phyloP scores from a whole-genome alignment of 1,140 invertebrate genomes.

The Leucophenga varia region DNA sequence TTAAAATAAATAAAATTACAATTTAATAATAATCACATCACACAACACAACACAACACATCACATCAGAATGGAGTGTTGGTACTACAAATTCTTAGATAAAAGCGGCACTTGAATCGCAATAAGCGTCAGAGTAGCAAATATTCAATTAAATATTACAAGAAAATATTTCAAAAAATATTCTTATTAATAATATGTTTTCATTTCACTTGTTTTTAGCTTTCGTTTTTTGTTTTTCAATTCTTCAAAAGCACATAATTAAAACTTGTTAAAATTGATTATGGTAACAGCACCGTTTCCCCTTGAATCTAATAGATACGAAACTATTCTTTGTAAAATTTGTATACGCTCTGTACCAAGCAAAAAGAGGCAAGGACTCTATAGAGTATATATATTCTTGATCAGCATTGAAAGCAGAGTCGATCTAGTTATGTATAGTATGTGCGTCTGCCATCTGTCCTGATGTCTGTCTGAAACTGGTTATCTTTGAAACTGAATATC shows the following conservation, averaged over 20 bases:
- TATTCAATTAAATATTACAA: constrained; percentile 52
- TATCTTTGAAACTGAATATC: too few species aligned
- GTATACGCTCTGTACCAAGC: too few species aligned
- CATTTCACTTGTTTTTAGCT: constrained; percentile 19
- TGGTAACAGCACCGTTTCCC: too few species aligned
- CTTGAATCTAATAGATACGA: too few species aligned
- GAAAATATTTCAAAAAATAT: constrained; percentile 48
- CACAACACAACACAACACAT: background rate
- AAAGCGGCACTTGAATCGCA: constrained; percentile 39
- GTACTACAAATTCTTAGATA: background rate
- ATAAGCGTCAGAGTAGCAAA: constrained; percentile 44
- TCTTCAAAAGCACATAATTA: constrained; percentile 40
- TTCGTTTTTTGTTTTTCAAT: background rate
- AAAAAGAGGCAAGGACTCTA: too few species aligned
- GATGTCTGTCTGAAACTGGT: too few species aligned
- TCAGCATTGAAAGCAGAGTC: too few species aligned
- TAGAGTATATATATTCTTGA: too few species aligned
- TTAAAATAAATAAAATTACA: constrained; percentile 53
- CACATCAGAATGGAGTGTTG: constrained; percentile 2
- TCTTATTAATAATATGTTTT: constrained; percentile 18
- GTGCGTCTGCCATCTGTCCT: too few species aligned
- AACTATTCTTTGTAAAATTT: too few species aligned
- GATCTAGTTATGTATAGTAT: too few species aligned
- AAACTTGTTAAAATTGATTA: constrained; percentile 47
- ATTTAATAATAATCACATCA: constrained; percentile 48